Evolutionary conservation across 1,140 invertebrate species (phyloP), one percentile per base, ranked within the genome.

Genomic region (Chionoecetes opilio): DNA sequence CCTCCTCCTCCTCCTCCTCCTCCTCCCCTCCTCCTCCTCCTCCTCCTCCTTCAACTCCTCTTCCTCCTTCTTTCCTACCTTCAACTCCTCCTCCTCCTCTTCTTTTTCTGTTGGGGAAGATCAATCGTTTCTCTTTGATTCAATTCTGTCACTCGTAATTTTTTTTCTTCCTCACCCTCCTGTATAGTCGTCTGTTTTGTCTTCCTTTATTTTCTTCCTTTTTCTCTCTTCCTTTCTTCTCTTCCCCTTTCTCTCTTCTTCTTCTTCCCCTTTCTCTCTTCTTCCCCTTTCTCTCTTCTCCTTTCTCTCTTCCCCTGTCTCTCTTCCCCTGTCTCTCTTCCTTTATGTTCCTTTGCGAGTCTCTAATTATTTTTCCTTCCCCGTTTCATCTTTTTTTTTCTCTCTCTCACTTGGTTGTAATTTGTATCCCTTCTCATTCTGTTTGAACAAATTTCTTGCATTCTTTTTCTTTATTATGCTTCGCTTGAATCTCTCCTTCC

Each of bases 101-200:
- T 17, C 29, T n/a, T 84, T 84, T 8, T 6, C n/a, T 31, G 46
- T 26, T 35, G 32, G n/a, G 11, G 32, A 38, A 87, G 85, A 87
- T 38, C 37, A 38, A 87, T 75, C 63, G 9, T 75, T 75, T 75
- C 8, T n/a, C 26, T 75, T 26, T n/a, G 63, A 75, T 75, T 75
- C 63, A 75, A 75, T 75, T 75, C 21, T 75, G 63, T 75, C 63
- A 75, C 89, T 91, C 89, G 35, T 41, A 46, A 35, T 90, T 41
- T 29, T 41, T n/a, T 90, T 41, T 90, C 31, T 32, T 21, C 21
- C 63, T 37, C 26, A 21, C 14, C 75, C 9, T 53, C 17, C 29
- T 41, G 2, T 29, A 5, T n/a, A 11, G 0, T 38, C 87, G 2
- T 21, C 26, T 26, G 17, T 5, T 5, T 38, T 37, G 2, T 41